Evolutionary conservation across 2,113 vertebrate genomes (phyloP).

Genomic region (Amblyornis subalaris): DNA sequence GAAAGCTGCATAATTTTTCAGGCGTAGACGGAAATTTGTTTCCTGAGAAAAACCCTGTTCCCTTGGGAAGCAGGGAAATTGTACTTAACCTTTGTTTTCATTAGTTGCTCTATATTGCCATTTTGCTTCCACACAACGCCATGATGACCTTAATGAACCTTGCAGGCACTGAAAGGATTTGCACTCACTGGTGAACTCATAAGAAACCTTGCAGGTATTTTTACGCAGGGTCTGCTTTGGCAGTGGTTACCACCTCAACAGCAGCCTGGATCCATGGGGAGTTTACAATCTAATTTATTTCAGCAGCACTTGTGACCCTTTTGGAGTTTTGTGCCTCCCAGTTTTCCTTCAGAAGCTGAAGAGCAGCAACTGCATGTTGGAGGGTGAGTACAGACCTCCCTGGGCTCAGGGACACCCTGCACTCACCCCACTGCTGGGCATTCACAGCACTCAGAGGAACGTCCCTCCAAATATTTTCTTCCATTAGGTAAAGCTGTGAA

Average conservation of each 20-base stretch:
- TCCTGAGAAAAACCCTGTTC: not conserved
- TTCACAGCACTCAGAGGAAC: not conserved
- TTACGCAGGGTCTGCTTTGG: not conserved
- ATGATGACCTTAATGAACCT: not conserved
- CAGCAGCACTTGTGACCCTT: not conserved
- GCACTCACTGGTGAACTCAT: not conserved
- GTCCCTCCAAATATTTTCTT: not conserved
- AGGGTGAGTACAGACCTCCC: not conserved
- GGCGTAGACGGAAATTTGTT: not conserved
- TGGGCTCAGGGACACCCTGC: fast-evolving
- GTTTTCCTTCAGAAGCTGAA: not conserved
- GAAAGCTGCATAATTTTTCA: not conserved
- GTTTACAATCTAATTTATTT: not conserved
- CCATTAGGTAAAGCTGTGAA: not conserved
- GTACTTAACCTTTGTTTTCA: conserved; percentile 14
- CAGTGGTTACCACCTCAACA: not conserved
- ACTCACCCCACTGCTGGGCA: fast-evolving
- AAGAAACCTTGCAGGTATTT: not conserved
- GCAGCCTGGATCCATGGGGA: not conserved
- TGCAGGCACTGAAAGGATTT: not conserved
- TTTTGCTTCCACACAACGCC: not conserved
- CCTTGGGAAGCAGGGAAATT: not conserved
- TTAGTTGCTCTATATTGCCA: not conserved
- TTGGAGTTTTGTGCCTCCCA: not conserved
- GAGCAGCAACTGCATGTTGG: not conserved